Base-by-base conservation (phyloP, 2,888 invertebrate genomes). In the Stramonita haemastoma region DNA sequence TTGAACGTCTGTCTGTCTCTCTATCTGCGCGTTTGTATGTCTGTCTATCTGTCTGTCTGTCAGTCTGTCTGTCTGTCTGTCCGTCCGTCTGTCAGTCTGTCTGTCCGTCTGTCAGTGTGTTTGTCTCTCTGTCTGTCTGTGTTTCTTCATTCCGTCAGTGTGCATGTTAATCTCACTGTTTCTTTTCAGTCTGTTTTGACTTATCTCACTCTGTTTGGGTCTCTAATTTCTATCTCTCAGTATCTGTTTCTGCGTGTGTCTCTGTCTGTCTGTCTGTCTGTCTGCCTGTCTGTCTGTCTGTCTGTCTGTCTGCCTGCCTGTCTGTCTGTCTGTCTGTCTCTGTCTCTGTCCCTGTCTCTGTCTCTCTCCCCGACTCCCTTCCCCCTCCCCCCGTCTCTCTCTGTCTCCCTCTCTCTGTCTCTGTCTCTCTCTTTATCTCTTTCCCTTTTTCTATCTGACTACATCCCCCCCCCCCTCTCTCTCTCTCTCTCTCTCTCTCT, bases 321-420 rank as follows among this genome's bases (percentile, higher is more conserved):
- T 77, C 73, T 77, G 15, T 77, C 4, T 77, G 22, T 77, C 73
- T 77, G 22, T 77, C 73, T 77, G n/a, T 77, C 73, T 77, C n/a
- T 77, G 2, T 77, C 73, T n/a, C 73, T 5, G 15, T n/a, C 73
- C 26, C 73, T n/a, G 15, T 77, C 73, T 77, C 73, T 77, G 1
- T n/a, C 13, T n/a, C 5, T 29, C 29, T 13, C 13, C 29, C 13
- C 73, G 4, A 1, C 26, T 26, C 26, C n/a, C 26, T 26, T n/a
- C n/a, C 13, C 73, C n/a, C 73, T 77, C 73, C n/a, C 73, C n/a
- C 73, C n/a, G 15, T 29, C 73, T 77, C 73, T 77, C 73, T 77
- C 73, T 77, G 15, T 77, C 73, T 77, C 73, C n/a, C 73, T 6
- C 73, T 29, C 73, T 77, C 73, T n/a, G 22, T n/a, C 4, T 29